Percentiles rank a stretch among this genome's conserved stretches.
Evolutionary conservation across 2,888 invertebrate species (phyloP).

Genomic region (Pteria penguin): DNA sequence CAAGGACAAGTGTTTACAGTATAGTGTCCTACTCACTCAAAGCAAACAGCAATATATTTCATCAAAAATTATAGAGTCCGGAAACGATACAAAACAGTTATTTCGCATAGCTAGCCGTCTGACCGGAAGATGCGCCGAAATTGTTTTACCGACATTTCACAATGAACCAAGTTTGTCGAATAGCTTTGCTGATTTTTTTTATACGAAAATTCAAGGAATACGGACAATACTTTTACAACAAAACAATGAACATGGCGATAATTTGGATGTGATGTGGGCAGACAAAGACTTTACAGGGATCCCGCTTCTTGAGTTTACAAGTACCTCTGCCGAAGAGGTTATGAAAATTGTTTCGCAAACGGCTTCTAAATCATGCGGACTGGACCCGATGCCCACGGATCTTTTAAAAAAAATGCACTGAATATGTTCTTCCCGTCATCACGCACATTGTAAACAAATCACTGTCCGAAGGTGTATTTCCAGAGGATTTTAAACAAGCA

Average conservation of each 20-base stretch:
- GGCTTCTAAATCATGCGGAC: conserved; percentile 9
- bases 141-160: neutral
- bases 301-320: neutral
- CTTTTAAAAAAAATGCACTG: neutral
- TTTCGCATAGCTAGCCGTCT: neutral
- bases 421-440: conserved; percentile 3
- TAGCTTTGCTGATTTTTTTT: conserved; percentile 2
- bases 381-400: conserved; percentile 9
- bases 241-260: neutral
- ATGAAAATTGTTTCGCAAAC: neutral
- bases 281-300: neutral
- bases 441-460: conserved; percentile 16
- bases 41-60: neutral
- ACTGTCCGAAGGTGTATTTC: neutral
- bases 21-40: neutral
- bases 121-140: neutral
- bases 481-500: conserved; percentile 1
- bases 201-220: neutral
- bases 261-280: neutral
- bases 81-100: conserved; percentile 2
- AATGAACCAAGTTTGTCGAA: neutral
- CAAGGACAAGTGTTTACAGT: neutral
- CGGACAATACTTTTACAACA: neutral
- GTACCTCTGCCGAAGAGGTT: conserved; percentile 6
- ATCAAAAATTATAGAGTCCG: neutral